Percentiles rank a stretch among this genome's conserved stretches.
phyloP scores from a whole-genome alignment of 2,888 invertebrate species.

The Synergus itoensis region DNA sequence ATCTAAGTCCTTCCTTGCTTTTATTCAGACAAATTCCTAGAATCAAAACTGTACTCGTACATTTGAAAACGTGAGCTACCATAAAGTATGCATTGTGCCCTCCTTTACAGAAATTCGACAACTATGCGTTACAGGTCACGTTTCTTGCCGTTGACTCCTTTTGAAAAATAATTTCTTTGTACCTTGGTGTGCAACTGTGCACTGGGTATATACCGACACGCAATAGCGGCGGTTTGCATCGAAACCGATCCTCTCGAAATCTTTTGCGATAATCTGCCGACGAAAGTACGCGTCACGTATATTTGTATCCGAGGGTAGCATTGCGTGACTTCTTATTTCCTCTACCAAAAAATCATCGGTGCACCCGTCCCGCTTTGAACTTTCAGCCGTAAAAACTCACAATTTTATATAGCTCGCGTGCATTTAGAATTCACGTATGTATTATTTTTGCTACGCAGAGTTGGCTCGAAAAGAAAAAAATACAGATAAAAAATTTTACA shows the following conservation, averaged over 20 bases:
- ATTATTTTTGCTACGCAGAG: neutral
- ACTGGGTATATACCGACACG: constrained; percentile 41
- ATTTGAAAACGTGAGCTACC: constrained; percentile 30
- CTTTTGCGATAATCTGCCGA: constrained; percentile 59
- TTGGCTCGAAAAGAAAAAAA: neutral
- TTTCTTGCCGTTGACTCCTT: constrained; percentile 45
- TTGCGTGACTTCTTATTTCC: constrained; percentile 50
- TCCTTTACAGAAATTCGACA: constrained; percentile 30
- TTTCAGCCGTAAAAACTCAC: constrained; percentile 31
- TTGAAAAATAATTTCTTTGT: constrained; percentile 56
- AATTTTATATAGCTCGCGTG: neutral
- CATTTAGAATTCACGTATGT: neutral
- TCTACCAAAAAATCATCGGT: constrained; percentile 48
- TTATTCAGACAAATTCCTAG: neutral
- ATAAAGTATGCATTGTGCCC: constrained; percentile 23
- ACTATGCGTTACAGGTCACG: constrained; percentile 52
- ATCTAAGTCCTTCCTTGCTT: neutral
- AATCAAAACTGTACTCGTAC: neutral
- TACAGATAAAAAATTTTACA: neutral
- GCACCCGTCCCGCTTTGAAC: constrained; percentile 52
- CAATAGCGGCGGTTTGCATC: constrained; percentile 49
- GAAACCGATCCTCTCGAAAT: constrained; percentile 52
- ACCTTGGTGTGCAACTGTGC: constrained; percentile 15
- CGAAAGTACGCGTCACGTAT: constrained; percentile 60
- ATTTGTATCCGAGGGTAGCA: constrained; percentile 51